Base-by-base conservation (phyloP, 1,140 invertebrate species). In the Hypsibius dujardini region DNA sequence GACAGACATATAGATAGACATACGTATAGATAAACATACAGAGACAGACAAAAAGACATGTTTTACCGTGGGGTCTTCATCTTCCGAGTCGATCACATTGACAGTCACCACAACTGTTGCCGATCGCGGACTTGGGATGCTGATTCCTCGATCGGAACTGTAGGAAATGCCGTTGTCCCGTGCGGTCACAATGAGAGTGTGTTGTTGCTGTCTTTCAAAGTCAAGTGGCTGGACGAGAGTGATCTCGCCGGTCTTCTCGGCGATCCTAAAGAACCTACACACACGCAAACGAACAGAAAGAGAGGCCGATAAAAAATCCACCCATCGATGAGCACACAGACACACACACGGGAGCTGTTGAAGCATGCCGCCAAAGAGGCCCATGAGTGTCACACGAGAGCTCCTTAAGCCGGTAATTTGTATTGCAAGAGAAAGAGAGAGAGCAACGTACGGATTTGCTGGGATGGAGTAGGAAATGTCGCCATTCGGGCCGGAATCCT, bases 401-500 rank as follows among this genome's bases (percentile, higher is more conserved):
- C 12, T 45, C 3, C 12, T 67, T 42, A 45, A 67, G 62, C 7
- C 45, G 3, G 62, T 7, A 12, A 67, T 67, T 12, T 3, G 12
- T 67, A 42, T 67, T 12, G 50, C 50, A 56, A n/a, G 50, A 56
- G n/a, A 56, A 56, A 56, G n/a, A 56, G 50, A 56, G 50, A 56
- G 50, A 56, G 50, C 50, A 56, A 67, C 62, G 62, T 67, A 67
- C 62, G 62, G 62, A 67, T 67, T 67, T 78, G 42, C 76, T 77
- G 59, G 79, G 60, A 95, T 87, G 46, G 88, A 87, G 78, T 97
- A 97, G 46, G 86, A 85, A 46, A 98, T 89, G 76, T 92, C 87
- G 0, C 92, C 92, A 81, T 97, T 97, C 14, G 92, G 85, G 14
- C 93, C 93, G 45, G 87, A 86, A 78, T 98, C 94, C 75, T 87